Conservation (phyloP, 2,888 invertebrate genomes). For the Drosophila multiciliata region DNA sequence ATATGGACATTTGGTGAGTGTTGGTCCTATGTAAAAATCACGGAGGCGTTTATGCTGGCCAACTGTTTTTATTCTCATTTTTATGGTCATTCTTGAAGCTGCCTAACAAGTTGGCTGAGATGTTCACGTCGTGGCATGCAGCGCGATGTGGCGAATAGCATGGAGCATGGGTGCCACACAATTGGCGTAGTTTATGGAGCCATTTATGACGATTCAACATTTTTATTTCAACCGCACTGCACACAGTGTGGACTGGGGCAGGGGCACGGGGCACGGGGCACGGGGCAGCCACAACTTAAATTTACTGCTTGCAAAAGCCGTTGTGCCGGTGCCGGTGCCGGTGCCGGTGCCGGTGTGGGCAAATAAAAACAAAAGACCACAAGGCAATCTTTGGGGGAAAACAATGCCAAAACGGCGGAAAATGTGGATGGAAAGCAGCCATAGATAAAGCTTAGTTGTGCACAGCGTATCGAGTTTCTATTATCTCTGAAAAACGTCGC, state of each 20-base stretch:
- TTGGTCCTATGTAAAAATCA: slow-evolving; percentile 75
- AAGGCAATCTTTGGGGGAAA: slow-evolving; percentile 44
- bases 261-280: too few species aligned
- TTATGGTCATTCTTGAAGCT: slow-evolving; percentile 59
- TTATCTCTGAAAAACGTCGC: slow-evolving; percentile 76
- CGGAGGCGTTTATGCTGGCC: slow-evolving; percentile 76
- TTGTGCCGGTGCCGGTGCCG: slow-evolving; percentile 43
- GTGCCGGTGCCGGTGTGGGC: slow-evolving; percentile 66
- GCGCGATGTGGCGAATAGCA: slow-evolving; percentile 4
- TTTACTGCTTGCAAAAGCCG: slow-evolving; percentile 76
- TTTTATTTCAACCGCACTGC: slow-evolving; percentile 78
- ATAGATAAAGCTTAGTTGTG: slow-evolving; percentile 79
- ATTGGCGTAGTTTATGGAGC: slow-evolving; percentile 81
- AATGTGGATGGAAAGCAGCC: slow-evolving; percentile 50
- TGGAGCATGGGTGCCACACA: slow-evolving; percentile 29
- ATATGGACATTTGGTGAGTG: slow-evolving; percentile 28
- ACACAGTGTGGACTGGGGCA: slow-evolving; percentile 32
- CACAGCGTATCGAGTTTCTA: slow-evolving; percentile 81
- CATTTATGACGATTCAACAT: slow-evolving; percentile 82
- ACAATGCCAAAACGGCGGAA: slow-evolving; percentile 76
- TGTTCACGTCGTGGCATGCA: slow-evolving; percentile 36
- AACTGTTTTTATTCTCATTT: slow-evolving; percentile 79
- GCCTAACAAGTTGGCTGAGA: slow-evolving; percentile 57
- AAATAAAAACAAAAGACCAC: slow-evolving; percentile 74
- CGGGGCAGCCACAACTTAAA: slow-evolving; percentile 65